These are phyloP conservation scores for Desmophyllum pertusum DNA, from an alignment of 92 coral and sea anemone species.

Conservation along the genomic window DNA sequence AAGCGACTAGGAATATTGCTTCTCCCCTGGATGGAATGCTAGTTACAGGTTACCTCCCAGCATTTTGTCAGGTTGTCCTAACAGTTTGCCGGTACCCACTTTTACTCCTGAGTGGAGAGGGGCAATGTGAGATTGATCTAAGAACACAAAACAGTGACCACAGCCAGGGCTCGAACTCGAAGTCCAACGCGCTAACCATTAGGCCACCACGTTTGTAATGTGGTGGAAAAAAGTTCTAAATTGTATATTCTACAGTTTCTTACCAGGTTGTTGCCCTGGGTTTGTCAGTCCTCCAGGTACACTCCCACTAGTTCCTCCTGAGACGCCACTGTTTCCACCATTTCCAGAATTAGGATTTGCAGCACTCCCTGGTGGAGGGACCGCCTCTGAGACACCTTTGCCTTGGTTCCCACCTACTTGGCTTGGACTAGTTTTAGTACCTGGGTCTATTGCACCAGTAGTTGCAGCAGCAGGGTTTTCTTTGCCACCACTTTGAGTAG, in stretches of 20 bases:
- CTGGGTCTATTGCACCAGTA: neutral
- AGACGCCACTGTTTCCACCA: neutral
- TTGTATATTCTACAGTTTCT: neutral
- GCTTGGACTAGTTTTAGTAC: neutral
- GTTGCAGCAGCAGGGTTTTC: neutral
- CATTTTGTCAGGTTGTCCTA: no score
- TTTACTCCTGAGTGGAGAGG: no score
- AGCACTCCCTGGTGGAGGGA: neutral
- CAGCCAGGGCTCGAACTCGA: no score
- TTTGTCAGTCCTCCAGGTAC: neutral
- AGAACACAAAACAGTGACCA: no score
- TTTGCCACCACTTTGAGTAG: neutral
- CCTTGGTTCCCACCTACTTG: neutral
- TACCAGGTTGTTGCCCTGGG: conserved; percentile 6
- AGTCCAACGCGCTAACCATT: no score
- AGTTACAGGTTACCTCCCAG: no score
- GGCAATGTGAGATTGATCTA: no score
- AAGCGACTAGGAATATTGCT: no score
- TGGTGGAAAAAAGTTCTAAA: no score
- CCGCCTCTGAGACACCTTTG: neutral
- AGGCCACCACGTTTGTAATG: no score
- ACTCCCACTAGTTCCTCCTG: conserved; percentile 1
- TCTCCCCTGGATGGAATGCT: no score
- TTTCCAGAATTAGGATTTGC: neutral
- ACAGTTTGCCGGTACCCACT: no score